Evolutionary conservation across 2,888 invertebrate genomes (phyloP).

Genomic region (Drosophila sordidapex): DNA sequence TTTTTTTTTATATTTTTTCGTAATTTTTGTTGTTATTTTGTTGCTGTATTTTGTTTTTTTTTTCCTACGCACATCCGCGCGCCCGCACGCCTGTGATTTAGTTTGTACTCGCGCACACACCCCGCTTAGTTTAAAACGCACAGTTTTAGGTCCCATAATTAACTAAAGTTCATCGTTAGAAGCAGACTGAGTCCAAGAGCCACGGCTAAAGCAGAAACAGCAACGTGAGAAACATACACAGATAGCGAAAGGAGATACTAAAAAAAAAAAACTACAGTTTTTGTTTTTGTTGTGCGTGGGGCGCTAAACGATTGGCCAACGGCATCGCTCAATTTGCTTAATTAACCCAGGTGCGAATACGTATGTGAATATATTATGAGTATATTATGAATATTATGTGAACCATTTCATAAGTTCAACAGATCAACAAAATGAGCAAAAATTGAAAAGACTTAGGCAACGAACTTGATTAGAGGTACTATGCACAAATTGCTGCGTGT

Average conservation of each 20-base stretch:
- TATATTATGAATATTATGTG: slow-evolving; percentile 36
- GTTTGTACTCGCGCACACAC: slow-evolving; percentile 39
- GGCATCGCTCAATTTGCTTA: slow-evolving; percentile 60
- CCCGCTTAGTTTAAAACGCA: slow-evolving; percentile 35
- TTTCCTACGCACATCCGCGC: slow-evolving; percentile 48
- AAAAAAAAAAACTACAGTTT: slow-evolving; percentile 7
- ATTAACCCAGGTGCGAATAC: slow-evolving; percentile 73
- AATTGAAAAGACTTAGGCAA: slow-evolving; percentile 58
- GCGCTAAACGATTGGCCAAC: slow-evolving; percentile 55
- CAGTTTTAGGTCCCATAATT: slow-evolving; percentile 39
- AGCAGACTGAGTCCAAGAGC: background rate
- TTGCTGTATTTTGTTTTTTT: slow-evolving; percentile 35
- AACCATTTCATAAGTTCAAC: slow-evolving; percentile 37
- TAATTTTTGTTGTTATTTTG: slow-evolving; percentile 47
- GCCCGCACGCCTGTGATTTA: slow-evolving; percentile 57
- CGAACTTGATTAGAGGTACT: slow-evolving; percentile 55
- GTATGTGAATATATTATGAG: slow-evolving; percentile 26
- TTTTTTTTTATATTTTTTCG: slow-evolving; percentile 15
- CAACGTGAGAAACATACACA: background rate
- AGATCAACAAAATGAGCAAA: slow-evolving; percentile 7
- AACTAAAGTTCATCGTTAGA: slow-evolving; percentile 35
- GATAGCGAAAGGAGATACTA: slow-evolving; percentile 7
- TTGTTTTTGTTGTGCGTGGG: slow-evolving; percentile 49
- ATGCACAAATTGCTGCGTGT: background rate
- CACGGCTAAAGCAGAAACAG: slow-evolving; percentile 5